Evolutionary conservation across 2,113 vertebrate species (phyloP), one percentile per base, ranked within the genome.

Genomic region (Megaleporinus macrocephalus): DNA sequence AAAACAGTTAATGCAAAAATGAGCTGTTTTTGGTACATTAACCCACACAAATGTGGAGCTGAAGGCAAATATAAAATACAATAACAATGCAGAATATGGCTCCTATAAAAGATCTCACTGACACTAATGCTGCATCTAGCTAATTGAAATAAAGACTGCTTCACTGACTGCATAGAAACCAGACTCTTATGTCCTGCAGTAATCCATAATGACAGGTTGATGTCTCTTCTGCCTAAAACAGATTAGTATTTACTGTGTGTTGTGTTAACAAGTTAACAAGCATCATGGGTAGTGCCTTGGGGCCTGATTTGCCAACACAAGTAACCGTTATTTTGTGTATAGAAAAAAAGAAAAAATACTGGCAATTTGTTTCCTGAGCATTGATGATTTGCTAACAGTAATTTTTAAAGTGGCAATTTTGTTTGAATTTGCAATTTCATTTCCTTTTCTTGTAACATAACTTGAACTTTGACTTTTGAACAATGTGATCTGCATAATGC

Each of bases 201-300:
- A 51, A 53, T 73, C 70, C 26, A 27, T 53, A 73, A 47, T 51
- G 70, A 51, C 65, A 68, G 65, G 41, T 73, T 73, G 51, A 51
- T 27, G n/a, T 47, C 70, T 14, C 24, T 29, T 73, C 44, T 22
- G 44, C 70, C 70, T 51, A 11, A 26, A 44, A 49, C 41, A 53
- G 71, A 53, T 55, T 55, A 20, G 49, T 55, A 55, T 73, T 73
- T 73, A 53, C 49, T 55, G 49, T 29, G 44, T 72, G 44, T 30
- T 73, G 26, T 53, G 71, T 51, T 73, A 73, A 73, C 71, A 51
- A 73, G 71, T 27, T 73, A 73, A 55, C 27, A 29, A 73, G 49
- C 49, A 55, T 27, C 26, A 73, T 29, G 3, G 49, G 1, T 55
- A 55, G 49, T 18, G 49, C 71, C 70, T 73, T 51, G 47, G 47